phyloP scores from a whole-genome alignment of 2,113 vertebrate species.

The Dolichotis patagonum region DNA sequence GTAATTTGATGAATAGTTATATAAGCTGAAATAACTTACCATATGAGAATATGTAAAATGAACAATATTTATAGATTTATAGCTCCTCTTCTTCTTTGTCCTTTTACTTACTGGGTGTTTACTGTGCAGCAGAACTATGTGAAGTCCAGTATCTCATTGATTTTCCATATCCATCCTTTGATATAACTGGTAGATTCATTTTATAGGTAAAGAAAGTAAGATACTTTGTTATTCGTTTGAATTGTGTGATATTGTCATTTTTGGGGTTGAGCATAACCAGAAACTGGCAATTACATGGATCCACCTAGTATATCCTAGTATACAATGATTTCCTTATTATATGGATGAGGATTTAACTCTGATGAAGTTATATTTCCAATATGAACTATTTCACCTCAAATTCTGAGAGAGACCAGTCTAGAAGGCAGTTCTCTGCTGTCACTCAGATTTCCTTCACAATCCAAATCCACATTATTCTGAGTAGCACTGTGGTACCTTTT shows the following conservation, averaged over 20 bases:
- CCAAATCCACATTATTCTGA: not conserved
- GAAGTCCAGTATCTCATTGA: not conserved
- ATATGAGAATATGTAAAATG: constrained; percentile 27
- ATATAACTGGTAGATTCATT: not conserved
- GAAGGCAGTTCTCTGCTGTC: not conserved
- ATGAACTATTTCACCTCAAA: not conserved
- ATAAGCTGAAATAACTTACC: not conserved
- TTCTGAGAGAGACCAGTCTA: not conserved
- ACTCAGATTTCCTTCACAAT: constrained; percentile 40
- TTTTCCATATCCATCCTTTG: not conserved
- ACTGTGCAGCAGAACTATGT: not conserved
- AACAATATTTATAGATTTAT: constrained; percentile 8
- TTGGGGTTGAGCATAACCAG: not conserved
- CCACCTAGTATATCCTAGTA: not conserved
- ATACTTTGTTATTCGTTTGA: not conserved
- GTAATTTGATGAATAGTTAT: not conserved
- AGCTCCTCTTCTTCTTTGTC: not conserved
- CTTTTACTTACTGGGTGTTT: not conserved
- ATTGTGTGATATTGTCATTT: not conserved
- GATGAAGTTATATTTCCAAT: not conserved
- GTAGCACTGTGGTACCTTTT: not conserved
- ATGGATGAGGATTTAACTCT: not conserved
- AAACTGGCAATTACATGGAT: not conserved
- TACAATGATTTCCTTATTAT: not conserved
- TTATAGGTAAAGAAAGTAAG: constrained; percentile 39